phyloP scores from a whole-genome alignment of 2,113 vertebrate genomes.

The Chloropsis hardwickii region DNA sequence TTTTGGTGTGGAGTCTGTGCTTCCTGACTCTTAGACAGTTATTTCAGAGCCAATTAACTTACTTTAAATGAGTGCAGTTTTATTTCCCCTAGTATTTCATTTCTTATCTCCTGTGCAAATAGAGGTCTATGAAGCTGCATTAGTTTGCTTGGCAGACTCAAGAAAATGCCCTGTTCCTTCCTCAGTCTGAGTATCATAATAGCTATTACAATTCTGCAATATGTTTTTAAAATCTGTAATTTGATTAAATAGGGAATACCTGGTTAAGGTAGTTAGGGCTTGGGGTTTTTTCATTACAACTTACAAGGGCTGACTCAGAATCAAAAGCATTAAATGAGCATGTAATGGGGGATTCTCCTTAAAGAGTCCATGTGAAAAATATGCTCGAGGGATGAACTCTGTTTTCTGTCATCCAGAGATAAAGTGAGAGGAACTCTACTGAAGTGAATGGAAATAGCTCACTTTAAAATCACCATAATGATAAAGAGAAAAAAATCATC shows the following conservation, averaged over 20 bases:
- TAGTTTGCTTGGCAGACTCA: not conserved
- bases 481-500: not conserved
- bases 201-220: not conserved
- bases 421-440: not conserved
- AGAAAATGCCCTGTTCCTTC: not conserved
- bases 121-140: not conserved
- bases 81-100: rapidly evolving
- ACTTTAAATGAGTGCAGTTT: not conserved
- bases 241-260: not conserved
- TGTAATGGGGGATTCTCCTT: not conserved
- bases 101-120: not conserved
- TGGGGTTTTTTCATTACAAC: not conserved
- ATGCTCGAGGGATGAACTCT: not conserved
- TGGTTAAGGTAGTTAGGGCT: not conserved
- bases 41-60: not conserved
- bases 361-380: not conserved
- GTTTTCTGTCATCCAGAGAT: not conserved
- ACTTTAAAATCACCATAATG: not conserved
- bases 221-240: not conserved
- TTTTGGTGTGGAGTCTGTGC: not conserved
- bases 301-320: not conserved
- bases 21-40: not conserved
- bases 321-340: slow-evolving; percentile 12
- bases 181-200: not conserved
- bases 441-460: not conserved